Percentiles rank a stretch among this genome's conserved stretches.
These are phyloP conservation scores for Leptinotarsa tumamoca DNA, from an alignment of 2,888 invertebrate genomes.

Conservation along the genomic window DNA sequence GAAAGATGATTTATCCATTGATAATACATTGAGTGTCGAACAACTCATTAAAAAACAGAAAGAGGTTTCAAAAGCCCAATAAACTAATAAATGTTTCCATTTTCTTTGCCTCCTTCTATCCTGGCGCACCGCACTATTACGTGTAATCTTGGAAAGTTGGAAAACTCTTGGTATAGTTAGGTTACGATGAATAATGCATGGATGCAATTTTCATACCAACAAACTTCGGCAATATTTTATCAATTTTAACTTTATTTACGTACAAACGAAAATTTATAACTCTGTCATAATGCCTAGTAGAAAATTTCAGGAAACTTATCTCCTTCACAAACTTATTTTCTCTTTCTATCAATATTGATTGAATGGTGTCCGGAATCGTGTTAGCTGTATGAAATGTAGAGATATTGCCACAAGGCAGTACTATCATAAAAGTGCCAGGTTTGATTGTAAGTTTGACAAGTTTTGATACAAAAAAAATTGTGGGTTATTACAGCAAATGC, in stretches of 20 bases:
- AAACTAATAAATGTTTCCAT: conserved; percentile 58
- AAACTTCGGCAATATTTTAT: conserved; percentile 69
- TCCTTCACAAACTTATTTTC: neutral
- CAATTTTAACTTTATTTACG: conserved; percentile 70
- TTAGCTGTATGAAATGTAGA: too few species aligned
- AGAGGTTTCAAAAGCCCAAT: conserved; percentile 54
- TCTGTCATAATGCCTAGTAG: conserved; percentile 64
- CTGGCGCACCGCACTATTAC: conserved; percentile 1
- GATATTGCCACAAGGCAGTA: too few species aligned
- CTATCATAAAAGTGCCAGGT: too few species aligned
- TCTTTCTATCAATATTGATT: too few species aligned
- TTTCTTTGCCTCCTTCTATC: conserved; percentile 25
- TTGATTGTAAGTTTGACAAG: too few species aligned
- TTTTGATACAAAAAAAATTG: too few species aligned
- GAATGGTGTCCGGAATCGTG: too few species aligned
- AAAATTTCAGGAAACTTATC: conserved; percentile 52
- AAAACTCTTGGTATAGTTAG: conserved; percentile 67
- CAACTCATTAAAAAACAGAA: conserved; percentile 52
- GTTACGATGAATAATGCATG: conserved; percentile 68
- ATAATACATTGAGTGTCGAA: conserved; percentile 47
- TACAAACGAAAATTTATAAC: conserved; percentile 69
- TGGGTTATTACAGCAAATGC: too few species aligned
- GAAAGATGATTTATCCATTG: too few species aligned
- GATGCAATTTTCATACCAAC: conserved; percentile 68
- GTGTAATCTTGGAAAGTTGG: conserved; percentile 59